A percentile compares a stretch with the other conserved stretches of the same genome.
Conservation (phyloP, 2,113 vertebrate genomes). For the Pimephales promelas region DNA sequence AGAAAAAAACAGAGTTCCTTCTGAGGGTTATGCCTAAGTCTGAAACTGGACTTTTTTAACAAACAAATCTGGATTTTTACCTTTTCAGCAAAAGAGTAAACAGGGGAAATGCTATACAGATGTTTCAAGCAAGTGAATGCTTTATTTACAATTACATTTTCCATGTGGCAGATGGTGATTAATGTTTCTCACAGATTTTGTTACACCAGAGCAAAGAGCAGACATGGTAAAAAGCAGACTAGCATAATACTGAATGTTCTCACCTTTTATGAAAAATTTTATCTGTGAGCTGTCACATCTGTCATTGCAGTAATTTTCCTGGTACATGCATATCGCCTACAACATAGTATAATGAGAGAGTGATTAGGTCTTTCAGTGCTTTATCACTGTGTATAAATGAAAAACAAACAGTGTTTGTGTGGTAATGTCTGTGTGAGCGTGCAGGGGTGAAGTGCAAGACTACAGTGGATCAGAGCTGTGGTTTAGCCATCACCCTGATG, state of each 20-base stretch:
- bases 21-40: background rate
- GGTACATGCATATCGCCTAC: background rate
- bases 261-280: background rate
- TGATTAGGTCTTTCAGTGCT: background rate
- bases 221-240: background rate
- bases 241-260: background rate
- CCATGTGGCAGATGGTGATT: background rate
- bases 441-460: background rate
- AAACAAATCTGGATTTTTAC: background rate
- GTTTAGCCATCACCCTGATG: conserved; percentile 16
- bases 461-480: conserved; percentile 11
- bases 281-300: background rate
- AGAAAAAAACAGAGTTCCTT: background rate
- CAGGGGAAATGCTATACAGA: background rate
- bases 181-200: background rate
- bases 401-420: background rate
- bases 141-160: background rate
- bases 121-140: background rate
- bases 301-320: background rate
- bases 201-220: background rate
- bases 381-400: background rate
- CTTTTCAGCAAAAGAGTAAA: background rate
- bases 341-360: background rate
- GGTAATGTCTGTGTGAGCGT: background rate
- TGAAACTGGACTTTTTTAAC: background rate